These are phyloP conservation scores for Furcula furcula DNA, from an alignment of 2,888 invertebrate genomes.

Conservation along the genomic window DNA sequence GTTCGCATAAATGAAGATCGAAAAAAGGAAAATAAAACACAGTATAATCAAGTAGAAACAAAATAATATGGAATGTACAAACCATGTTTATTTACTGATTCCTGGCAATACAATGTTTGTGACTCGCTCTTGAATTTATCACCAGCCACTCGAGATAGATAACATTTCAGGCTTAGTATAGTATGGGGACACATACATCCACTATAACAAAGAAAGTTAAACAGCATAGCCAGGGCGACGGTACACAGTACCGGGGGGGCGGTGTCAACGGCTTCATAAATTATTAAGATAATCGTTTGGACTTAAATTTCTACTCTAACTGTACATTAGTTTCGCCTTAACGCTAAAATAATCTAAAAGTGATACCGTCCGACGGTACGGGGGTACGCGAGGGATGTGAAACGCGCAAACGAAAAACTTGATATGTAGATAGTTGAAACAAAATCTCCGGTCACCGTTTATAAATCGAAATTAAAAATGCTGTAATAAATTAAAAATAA, in stretches of 20 bases:
- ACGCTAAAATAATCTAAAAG: slow-evolving; percentile 81
- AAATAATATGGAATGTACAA: slow-evolving; percentile 91
- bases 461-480: slow-evolving; percentile 50
- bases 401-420: slow-evolving; percentile 68
- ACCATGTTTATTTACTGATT: slow-evolving; percentile 87
- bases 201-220: slow-evolving; percentile 74
- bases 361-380: slow-evolving; percentile 74
- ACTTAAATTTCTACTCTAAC: slow-evolving; percentile 82
- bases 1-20: slow-evolving; percentile 53
- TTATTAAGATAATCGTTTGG: slow-evolving; percentile 76
- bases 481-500: slow-evolving; percentile 62
- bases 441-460: slow-evolving; percentile 64
- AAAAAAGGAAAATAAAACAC: slow-evolving; percentile 76
- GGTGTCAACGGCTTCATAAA: slow-evolving; percentile 68
- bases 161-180: slow-evolving; percentile 51
- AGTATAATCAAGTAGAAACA: slow-evolving; percentile 81
- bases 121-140: slow-evolving; percentile 60
- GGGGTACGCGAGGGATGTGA: slow-evolving; percentile 52
- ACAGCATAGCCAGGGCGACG: slow-evolving; percentile 69
- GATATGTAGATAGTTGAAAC: slow-evolving; percentile 68
- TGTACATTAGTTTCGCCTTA: slow-evolving; percentile 84
- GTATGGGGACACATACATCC: slow-evolving; percentile 62
- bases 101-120: slow-evolving; percentile 82
- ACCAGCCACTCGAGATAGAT: slow-evolving; percentile 49
- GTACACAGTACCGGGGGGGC: slow-evolving; percentile 74